Base-by-base conservation (phyloP, 2,888 invertebrate genomes). In the Ernsta delagoae region DNA sequence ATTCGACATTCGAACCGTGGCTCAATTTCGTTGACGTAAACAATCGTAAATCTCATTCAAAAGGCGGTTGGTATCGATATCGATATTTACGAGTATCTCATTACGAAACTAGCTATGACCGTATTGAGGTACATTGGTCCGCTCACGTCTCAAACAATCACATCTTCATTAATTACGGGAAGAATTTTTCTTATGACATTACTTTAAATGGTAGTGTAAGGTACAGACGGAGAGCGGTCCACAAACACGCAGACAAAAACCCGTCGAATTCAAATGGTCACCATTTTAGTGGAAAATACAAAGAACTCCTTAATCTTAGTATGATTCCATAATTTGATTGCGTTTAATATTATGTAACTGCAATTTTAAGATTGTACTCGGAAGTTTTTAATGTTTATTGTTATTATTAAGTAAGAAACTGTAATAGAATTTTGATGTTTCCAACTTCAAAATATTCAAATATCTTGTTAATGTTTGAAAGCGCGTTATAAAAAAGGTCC, bases 151-250 rank as follows among this genome's bases (percentile, higher is more conserved):
- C 79, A 84, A 84, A 89, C 86, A 88, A 88, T 89, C 88, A 89
- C 89, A 90, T 90, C 89, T 90, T 90, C 89, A 92, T 92, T 92
- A 90, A 92, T 92, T 92, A 89, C 88, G 73, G 72, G 74, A 80
- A 80, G 86, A 85, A 87, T 90, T 86, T 86, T 87, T 82, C 79
- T 83, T 81, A 75, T 75, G 72, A 63, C 71, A 69, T 70, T 72
- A 66, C 74, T 75, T 69, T 59, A 72, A 74, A 75, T 70, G 75
- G 74, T 59, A 70, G 72, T 75, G 71, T 73, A 75, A 76, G 73
- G 69, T 70, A 72, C 70, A 70, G 73, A 71, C 72, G 74, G 65
- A 70, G 71, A 73, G 74, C 70, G 70, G 65, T 59, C 64, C 65
- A 36, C 31, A 62, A 68, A 68, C 56, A 68, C 57, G 57, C 31